These are phyloP conservation scores for Zaprionus kolodkinae DNA, from an alignment of 1,140 invertebrate genomes.

Conservation along the genomic window DNA sequence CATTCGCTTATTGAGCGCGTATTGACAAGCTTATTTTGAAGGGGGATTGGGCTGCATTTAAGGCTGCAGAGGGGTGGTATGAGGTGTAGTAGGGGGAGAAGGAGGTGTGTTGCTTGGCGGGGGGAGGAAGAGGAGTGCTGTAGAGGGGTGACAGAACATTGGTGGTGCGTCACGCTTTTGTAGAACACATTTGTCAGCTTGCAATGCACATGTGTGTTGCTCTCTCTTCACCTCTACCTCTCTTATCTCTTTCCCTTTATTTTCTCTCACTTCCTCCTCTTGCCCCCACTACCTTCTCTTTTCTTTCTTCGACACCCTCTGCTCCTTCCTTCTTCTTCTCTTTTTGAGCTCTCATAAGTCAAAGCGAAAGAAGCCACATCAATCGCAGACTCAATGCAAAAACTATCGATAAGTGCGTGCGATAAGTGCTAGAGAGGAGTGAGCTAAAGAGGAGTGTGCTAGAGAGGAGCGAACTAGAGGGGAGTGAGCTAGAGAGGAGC, in stretches of 20 bases:
- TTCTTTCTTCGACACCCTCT: too few relatives aligned
- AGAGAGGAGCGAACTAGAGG: too few relatives aligned
- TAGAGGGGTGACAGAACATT: neutral
- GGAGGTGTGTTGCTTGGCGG: too few relatives aligned
- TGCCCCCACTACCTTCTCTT: neutral
- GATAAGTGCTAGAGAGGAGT: too few relatives aligned
- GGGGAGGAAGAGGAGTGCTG: too few relatives aligned
- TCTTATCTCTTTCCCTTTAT: too few relatives aligned
- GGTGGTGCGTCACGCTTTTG: slow-evolving; percentile 46
- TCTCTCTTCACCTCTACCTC: neutral
- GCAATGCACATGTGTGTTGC: neutral
- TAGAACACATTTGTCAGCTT: slow-evolving; percentile 15
- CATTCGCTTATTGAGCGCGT: slow-evolving; percentile 52
- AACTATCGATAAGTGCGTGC: slow-evolving; percentile 5
- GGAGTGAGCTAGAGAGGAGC: too few relatives aligned
- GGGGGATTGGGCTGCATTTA: neutral
- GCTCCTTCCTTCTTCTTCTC: neutral
- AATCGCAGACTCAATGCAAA: slow-evolving; percentile 51
- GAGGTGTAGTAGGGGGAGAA: neutral
- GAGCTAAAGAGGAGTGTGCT: too few relatives aligned
- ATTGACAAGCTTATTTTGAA: slow-evolving; percentile 16
- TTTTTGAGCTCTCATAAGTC: neutral
- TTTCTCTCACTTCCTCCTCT: neutral
- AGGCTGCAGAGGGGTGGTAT: neutral
- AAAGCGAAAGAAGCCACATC: slow-evolving; percentile 64